These are phyloP conservation scores for Lytechinus pictus DNA, from an alignment of 35 echinoderm and acorn worm species.

Conservation along the genomic window DNA sequence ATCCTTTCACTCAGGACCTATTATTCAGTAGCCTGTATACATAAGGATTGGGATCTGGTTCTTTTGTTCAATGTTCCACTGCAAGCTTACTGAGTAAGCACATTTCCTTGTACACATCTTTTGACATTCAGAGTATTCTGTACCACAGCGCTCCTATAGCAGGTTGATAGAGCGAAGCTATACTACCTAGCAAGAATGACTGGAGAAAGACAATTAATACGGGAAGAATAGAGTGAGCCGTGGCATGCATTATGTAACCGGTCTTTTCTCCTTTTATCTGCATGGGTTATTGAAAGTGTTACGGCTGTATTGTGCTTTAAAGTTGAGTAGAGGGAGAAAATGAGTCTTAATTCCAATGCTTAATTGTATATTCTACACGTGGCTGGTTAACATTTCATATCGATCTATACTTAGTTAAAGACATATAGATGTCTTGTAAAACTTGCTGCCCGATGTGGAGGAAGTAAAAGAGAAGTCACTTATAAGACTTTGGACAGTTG, in stretches of 20 bases:
- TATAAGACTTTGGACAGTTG: not conserved
- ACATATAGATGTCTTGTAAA: not conserved
- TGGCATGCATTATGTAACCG: constrained; percentile 37
- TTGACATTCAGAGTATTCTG: not conserved
- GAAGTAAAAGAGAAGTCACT: not conserved
- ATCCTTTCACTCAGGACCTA: constrained; percentile 28
- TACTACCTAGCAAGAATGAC: not conserved
- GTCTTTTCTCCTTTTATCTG: not conserved
- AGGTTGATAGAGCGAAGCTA: not conserved
- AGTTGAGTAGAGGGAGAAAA: not conserved
- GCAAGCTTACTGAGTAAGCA: constrained; percentile 17
- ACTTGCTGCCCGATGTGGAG: not conserved
- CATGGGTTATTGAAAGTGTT: constrained; percentile 1
- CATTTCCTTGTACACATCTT: constrained; percentile 36
- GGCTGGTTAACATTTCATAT: not conserved
- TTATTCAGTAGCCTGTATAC: constrained; percentile 48
- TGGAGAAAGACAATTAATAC: constrained; percentile 35
- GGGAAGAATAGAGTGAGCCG: not conserved
- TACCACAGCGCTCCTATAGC: not conserved
- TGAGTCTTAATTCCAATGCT: not conserved
- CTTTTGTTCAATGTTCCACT: not conserved
- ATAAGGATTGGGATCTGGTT: not conserved
- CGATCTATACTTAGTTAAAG: not conserved
- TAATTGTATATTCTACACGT: not conserved
- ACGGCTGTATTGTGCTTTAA: not conserved